These are phyloP conservation scores for Morus bassanus DNA, from an alignment of 2,797 vertebrate species.

Conservation along the genomic window DNA sequence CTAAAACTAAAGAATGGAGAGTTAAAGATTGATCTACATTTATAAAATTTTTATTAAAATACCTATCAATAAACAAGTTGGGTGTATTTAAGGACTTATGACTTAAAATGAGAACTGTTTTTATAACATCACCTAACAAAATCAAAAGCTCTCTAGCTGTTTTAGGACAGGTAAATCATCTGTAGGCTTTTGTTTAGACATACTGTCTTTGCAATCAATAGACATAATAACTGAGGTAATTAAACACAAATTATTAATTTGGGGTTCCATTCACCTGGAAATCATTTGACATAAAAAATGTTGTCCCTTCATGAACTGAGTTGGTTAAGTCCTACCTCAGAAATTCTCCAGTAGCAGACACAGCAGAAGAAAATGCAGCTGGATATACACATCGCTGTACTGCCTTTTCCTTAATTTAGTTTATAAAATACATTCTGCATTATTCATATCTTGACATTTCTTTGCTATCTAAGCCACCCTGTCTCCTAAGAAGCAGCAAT, in stretches of 20 bases:
- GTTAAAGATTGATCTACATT: not conserved
- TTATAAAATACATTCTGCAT: not conserved
- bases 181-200: not conserved
- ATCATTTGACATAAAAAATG: not conserved
- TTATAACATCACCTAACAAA: not conserved
- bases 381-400: not conserved
- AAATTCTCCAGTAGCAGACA: not conserved
- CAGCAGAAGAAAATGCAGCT: not conserved
- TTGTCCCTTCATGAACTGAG: not conserved
- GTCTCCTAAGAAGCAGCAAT: not conserved
- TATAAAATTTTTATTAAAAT: not conserved
- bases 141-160: not conserved
- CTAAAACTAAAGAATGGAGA: not conserved
- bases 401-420: not conserved
- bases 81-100: not conserved
- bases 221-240: not conserved
- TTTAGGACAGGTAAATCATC: not conserved
- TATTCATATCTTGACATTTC: not conserved
- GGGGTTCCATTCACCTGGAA: not conserved
- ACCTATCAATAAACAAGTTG: not conserved
- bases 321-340: not conserved
- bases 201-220: not conserved
- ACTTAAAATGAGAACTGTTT: not conserved
- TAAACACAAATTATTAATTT: not conserved
- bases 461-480: not conserved